Evolutionary conservation across 2,113 vertebrate genomes (phyloP).

Genomic region (Phocoena sinus): DNA sequence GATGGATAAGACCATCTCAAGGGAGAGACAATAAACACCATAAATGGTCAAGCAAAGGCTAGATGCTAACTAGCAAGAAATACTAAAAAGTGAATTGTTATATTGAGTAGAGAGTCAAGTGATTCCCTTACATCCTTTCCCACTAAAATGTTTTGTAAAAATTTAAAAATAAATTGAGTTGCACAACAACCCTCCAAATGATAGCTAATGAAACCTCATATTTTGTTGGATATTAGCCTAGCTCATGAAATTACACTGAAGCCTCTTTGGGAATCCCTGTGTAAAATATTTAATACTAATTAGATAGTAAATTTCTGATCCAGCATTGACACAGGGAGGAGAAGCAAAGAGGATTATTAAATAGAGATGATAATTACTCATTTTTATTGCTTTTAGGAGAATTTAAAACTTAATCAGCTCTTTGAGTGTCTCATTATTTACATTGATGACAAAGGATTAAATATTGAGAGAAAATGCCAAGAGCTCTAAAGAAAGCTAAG

Average conservation of each 20-base stretch:
- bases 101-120: not conserved
- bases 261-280: not conserved
- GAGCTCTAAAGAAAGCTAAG: constrained; percentile 63
- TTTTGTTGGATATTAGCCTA: not conserved
- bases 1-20: not conserved
- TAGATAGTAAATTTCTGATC: constrained; percentile 20
- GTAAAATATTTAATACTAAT: constrained; percentile 46
- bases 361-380: constrained; percentile 55
- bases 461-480: constrained; percentile 62
- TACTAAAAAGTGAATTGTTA: not conserved
- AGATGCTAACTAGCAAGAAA: not conserved
- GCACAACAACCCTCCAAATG: not conserved
- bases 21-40: not conserved
- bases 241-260: not conserved
- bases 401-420: constrained; percentile 75
- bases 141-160: constrained; percentile 9
- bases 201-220: not conserved
- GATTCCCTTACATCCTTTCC: not conserved
- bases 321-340: constrained; percentile 17
- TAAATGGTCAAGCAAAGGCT: not conserved
- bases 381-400: constrained; percentile 68
- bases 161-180: not conserved
- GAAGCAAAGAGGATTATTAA: constrained; percentile 52
- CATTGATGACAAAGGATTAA: constrained; percentile 69
- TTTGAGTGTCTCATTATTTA: constrained; percentile 68